Percentiles rank a stretch among this genome's conserved stretches.
Conservation (phyloP, 2,797 vertebrate species). For the Nannoperca obscura region DNA sequence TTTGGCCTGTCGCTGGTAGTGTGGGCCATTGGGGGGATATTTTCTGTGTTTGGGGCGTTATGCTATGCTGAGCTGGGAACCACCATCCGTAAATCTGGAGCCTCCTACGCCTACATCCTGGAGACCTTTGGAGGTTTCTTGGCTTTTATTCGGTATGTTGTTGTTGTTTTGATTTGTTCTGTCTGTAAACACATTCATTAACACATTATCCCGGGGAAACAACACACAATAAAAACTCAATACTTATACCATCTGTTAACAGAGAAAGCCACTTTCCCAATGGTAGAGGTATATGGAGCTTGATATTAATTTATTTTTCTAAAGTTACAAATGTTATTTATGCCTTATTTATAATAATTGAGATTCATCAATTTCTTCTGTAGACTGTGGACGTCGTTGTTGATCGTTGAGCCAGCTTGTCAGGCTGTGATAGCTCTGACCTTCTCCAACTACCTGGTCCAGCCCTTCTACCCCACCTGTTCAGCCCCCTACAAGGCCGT, state of each 20-base stretch:
- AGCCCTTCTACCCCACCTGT: slow-evolving; percentile 87
- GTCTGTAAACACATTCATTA: neutral
- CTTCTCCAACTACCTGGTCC: slow-evolving; percentile 87
- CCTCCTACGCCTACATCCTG: slow-evolving; percentile 87
- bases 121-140: slow-evolving; percentile 87
- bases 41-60: slow-evolving; percentile 87
- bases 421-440: slow-evolving; percentile 89
- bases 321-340: neutral
- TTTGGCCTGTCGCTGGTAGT: slow-evolving; percentile 86
- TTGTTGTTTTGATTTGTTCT: neutral
- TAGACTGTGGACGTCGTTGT: slow-evolving; percentile 87
- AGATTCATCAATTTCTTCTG: neutral
- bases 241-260: neutral
- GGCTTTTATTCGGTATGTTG: slow-evolving; percentile 85
- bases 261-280: neutral
- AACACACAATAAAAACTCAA: neutral
- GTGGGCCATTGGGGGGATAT: slow-evolving; percentile 86
- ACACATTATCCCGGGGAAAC: neutral
- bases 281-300: neutral
- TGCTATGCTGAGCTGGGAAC: slow-evolving; percentile 89
- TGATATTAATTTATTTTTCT: neutral
- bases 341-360: neutral
- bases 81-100: slow-evolving; percentile 88
- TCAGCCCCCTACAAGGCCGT: slow-evolving; percentile 80
- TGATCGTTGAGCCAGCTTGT: slow-evolving; percentile 88